These are phyloP conservation scores for Crypturellus tataupa DNA, from an alignment of 2,797 vertebrate genomes.

Conservation along the genomic window DNA sequence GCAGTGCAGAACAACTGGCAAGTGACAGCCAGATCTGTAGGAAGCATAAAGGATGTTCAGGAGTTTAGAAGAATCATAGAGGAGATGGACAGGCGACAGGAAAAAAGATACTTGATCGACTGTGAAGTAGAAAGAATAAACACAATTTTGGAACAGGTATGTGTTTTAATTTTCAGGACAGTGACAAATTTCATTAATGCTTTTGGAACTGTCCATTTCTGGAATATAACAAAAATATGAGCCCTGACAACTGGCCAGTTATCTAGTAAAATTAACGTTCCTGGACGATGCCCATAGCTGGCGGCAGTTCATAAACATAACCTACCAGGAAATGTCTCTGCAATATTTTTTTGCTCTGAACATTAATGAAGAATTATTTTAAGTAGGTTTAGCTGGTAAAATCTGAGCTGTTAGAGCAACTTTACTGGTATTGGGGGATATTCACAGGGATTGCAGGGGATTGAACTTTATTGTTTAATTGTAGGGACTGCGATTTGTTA, in stretches of 20 bases:
- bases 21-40: constrained; percentile 97
- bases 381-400: constrained; percentile 25
- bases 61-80: constrained; percentile 98
- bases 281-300: not conserved
- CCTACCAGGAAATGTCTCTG: not conserved
- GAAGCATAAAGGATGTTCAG: constrained; percentile 92
- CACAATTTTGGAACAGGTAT: constrained; percentile 97
- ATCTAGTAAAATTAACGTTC: not conserved
- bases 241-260: not conserved
- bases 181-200: not conserved
- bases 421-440: not conserved
- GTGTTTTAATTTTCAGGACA: not conserved
- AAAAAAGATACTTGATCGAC: constrained; percentile 97
- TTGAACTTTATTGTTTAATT: not conserved
- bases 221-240: not conserved
- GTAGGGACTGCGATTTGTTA: not conserved
- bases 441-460: not conserved
- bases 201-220: not conserved
- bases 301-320: not conserved
- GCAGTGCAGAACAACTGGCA: constrained; percentile 99
- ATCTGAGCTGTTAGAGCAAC: not conserved
- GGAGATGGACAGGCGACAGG: constrained; percentile 99
- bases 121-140: constrained; percentile 97
- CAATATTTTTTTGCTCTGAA: constrained; percentile 9
- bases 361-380: constrained; percentile 50